A percentile compares a stretch with the other conserved stretches of the same genome.
Evolutionary conservation across 1,140 invertebrate species (phyloP).

Genomic region (Archivesica marissinica): DNA sequence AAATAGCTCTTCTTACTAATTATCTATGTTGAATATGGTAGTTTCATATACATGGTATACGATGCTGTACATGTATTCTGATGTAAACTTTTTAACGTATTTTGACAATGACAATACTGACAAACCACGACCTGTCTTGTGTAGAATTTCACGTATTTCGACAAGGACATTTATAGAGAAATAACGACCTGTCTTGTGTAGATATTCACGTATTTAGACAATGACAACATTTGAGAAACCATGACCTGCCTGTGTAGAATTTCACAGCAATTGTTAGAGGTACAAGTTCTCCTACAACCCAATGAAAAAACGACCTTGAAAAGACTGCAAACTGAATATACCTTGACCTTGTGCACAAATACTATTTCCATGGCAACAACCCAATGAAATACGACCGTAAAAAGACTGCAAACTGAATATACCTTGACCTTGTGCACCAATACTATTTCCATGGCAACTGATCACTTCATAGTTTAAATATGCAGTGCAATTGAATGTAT

Average conservation of each 20-base stretch:
- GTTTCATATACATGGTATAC: too few species aligned
- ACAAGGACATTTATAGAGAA: too few species aligned
- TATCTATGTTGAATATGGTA: too few species aligned
- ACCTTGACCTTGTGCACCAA: constrained; percentile 24
- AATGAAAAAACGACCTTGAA: neutral
- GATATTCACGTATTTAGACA: constrained; percentile 52
- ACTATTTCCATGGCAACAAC: neutral
- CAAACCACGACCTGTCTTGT: too few species aligned
- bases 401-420: neutral
- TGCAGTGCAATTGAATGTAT: too few species aligned
- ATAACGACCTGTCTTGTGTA: too few species aligned
- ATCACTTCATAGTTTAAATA: too few species aligned
- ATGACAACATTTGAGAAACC: constrained; percentile 34
- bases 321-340: neutral
- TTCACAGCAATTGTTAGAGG: constrained; percentile 35
- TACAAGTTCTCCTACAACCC: neutral
- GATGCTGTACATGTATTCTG: too few species aligned
- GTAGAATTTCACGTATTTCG: too few species aligned
- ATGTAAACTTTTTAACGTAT: too few species aligned
- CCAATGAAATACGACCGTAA: neutral
- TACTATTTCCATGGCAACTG: neutral
- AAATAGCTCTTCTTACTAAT: too few species aligned
- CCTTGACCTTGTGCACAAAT: constrained; percentile 19
- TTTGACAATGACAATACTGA: constrained; percentile 57
- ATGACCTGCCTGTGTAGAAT: constrained; percentile 31